Percentiles rank a stretch among this genome's conserved stretches.
phyloP scores from a whole-genome alignment of 1,140 invertebrate species.

The Mactra quadrangularis region DNA sequence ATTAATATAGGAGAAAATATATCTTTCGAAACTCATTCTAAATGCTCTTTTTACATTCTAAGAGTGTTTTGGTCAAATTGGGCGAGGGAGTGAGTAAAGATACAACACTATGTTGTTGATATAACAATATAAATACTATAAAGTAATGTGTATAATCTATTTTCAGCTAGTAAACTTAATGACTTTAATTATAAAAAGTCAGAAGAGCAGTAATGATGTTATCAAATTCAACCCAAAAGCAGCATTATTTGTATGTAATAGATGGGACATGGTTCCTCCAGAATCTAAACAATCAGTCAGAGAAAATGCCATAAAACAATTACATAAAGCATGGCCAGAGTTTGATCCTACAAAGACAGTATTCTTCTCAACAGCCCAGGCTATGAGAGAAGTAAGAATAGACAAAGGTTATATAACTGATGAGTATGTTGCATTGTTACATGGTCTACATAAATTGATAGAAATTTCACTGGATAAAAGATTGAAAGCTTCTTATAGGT shows the following conservation, averaged over 20 bases:
- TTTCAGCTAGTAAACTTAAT: slow-evolving; percentile 52
- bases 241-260: slow-evolving; percentile 74
- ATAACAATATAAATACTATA: too few species aligned
- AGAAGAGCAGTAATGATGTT: slow-evolving; percentile 39
- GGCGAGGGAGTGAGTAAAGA: too few species aligned
- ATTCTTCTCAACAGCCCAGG: slow-evolving; percentile 68
- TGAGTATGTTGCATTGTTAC: slow-evolving; percentile 59
- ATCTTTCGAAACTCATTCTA: too few species aligned
- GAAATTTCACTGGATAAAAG: slow-evolving; percentile 57
- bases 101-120: too few species aligned
- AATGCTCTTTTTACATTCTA: too few species aligned
- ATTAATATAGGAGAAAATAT: too few species aligned
- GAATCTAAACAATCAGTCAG: slow-evolving; percentile 61
- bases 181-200: slow-evolving; percentile 56
- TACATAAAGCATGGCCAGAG: slow-evolving; percentile 69
- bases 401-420: slow-evolving; percentile 67
- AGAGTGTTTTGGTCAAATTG: too few species aligned
- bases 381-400: slow-evolving; percentile 53
- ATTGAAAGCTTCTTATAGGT: slow-evolving; percentile 70
- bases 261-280: slow-evolving; percentile 71
- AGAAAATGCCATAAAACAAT: slow-evolving; percentile 62
- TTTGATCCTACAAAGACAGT: slow-evolving; percentile 59
- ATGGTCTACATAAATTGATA: slow-evolving; percentile 64
- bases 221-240: slow-evolving; percentile 67
- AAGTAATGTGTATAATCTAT: too few species aligned